These are phyloP conservation scores for Macropis europaea DNA, from an alignment of 2,888 invertebrate species.

Conservation along the genomic window DNA sequence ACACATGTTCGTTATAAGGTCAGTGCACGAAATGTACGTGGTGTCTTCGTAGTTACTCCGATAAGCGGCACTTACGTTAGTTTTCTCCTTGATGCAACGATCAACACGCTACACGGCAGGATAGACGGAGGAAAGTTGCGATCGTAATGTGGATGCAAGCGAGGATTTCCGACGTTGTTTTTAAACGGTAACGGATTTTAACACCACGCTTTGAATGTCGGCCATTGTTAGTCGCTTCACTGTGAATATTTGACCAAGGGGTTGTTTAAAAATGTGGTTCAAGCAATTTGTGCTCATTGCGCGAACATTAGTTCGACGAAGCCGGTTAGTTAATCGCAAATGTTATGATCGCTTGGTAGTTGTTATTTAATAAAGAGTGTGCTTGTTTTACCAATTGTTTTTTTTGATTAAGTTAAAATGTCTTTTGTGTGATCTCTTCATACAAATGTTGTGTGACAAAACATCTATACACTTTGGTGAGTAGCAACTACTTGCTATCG, in stretches of 20 bases:
- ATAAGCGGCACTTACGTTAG: constrained; percentile 3
- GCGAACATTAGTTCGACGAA: not conserved
- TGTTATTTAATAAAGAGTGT: not conserved
- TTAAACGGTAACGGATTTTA: constrained; percentile 23
- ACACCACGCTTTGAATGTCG: constrained; percentile 3
- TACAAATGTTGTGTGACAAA: not conserved
- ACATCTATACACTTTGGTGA: not conserved
- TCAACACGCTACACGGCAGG: not conserved
- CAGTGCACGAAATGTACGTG: constrained; percentile 59
- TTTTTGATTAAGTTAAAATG: not conserved
- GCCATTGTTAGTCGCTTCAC: not conserved
- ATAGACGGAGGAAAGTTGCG: not conserved
- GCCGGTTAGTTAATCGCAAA: not conserved
- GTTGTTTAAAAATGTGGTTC: not conserved
- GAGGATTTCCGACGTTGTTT: constrained; percentile 6
- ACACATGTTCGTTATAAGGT: constrained; percentile 80
- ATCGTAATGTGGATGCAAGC: constrained; percentile 23
- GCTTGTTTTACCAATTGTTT: not conserved
- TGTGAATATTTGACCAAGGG: not conserved
- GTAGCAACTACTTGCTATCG: not conserved
- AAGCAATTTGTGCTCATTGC: not conserved
- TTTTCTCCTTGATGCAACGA: not conserved
- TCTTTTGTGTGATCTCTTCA: not conserved
- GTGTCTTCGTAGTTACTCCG: constrained; percentile 24
- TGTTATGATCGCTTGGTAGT: not conserved